Evolutionary conservation across 2,113 vertebrate genomes (phyloP), one percentile per base, ranked within the genome.

Genomic region (Ascaphus truei): DNA sequence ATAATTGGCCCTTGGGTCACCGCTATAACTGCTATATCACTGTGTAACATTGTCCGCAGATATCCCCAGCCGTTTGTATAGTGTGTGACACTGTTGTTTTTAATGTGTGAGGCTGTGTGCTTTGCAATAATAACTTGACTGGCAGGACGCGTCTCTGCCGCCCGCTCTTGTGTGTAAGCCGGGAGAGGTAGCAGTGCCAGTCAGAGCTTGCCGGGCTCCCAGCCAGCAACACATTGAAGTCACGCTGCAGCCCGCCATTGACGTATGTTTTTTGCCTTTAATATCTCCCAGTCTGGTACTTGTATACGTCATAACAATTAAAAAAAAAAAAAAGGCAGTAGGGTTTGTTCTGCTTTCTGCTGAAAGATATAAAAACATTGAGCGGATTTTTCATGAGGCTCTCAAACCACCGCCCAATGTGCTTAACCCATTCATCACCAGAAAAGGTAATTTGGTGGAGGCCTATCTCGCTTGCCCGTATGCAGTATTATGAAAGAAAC

Each of bases 281-380:
- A 57, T 66, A 68, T 68, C 31, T 59, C 41, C 66, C 39, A 30
- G 55, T 59, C 55, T 59, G 55, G 22, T 16, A 31, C 55, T 68
- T 50, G 43, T 13, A 41, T 59, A 33, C 53, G 65, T 68, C 65
- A 57, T 48, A 16, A 34, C 39, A 34, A 45, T 68, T n/a, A n/a
- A n/a, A n/a, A 55, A 55, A 66, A 55, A 27, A 34, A 65, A 58
- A 23, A 51, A 2, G 41, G 16, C 4, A 59, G 66, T 23, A 59
- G 55, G 16, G 43, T 20, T 37, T 68, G 67, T 71, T 71, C 67
- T 71, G 56, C 67, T 71, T 71, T 71, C 47, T 37, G 25, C 39
- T 52, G 56, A 61, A 39, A 25, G 29, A 69, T 31, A 69, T 31
- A 48, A 55, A 66, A 55, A 55, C 36, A 43, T 36, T 25, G 33